These are phyloP conservation scores for Eublepharis macularius DNA, from an alignment of 2,113 vertebrate genomes.

Conservation along the genomic window DNA sequence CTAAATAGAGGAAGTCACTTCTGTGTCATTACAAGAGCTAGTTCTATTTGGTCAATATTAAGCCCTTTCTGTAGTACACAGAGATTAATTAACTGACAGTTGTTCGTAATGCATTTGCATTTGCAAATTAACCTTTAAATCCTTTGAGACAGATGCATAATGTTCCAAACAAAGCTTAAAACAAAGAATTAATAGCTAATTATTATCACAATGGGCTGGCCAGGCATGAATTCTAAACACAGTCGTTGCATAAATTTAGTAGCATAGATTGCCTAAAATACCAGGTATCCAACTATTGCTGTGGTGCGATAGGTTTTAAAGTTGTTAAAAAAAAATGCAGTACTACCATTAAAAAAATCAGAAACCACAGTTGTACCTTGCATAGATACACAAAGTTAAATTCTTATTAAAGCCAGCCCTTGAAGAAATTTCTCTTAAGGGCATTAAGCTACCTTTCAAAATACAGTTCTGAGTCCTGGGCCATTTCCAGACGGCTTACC, in stretches of 20 bases:
- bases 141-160: neutral
- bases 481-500: no score
- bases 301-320: neutral
- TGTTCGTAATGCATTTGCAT: neutral
- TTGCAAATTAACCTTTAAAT: slow-evolving; percentile 7
- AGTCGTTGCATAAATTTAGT: neutral
- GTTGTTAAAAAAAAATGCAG: neutral
- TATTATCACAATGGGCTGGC: neutral
- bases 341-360: neutral
- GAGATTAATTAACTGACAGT: neutral
- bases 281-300: neutral
- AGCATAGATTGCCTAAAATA: neutral
- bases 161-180: neutral
- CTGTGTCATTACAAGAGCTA: neutral
- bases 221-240: neutral
- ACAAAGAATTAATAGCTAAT: neutral
- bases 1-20: neutral
- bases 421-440: neutral
- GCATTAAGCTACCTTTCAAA: neutral
- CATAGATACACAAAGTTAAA: neutral
- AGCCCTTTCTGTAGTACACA: neutral
- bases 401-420: neutral
- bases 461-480: neutral
- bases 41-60: neutral
- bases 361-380: neutral